Base-by-base conservation (phyloP, 2,888 invertebrate species). In the Tetragnatha montana region DNA sequence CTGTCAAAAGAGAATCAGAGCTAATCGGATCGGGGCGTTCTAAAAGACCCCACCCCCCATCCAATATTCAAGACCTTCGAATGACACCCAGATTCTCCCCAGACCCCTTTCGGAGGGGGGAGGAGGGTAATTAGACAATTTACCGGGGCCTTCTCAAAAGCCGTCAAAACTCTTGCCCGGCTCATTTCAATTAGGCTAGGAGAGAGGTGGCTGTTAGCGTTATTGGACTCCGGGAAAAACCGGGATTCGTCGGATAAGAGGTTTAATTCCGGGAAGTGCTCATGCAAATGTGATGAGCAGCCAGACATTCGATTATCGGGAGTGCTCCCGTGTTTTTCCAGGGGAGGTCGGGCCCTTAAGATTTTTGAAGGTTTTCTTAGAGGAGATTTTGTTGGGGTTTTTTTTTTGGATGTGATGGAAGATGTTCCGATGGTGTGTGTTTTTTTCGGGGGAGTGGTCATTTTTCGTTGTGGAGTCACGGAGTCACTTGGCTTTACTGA, bases 261-360 rank as follows among this genome's bases (percentile, higher is more conserved):
- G 35, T 88, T 88, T 88, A 88, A 88, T 88, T 81, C 82, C 82
- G 87, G 70, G 82, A 88, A 88, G 87, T 88, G 51, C 82, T 76
- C 87, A 88, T 88, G 87, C 87, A 88, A 88, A 88, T 88, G 87
- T 86, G 86, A 86, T 86, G 87, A 88, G 82, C n/a, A 70, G 51
- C 85, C 22, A 50, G 76, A 81, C 50, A 88, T 88, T 88, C 87
- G 87, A 88, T 88, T 88, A 88, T 81, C 70, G 87, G 76, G 82
- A 88, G 87, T 88, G 81, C 81, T 22, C 71, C 12, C 73, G 12
- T 50, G 49, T 19, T 22, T 74, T 35, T 22, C 74, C 47, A 70
- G n/a, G n/a, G n/a, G n/a, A n/a, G n/a, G 47, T 71, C 81, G 50
- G 69, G 7, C 47, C 35, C 35, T 22, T 47, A 22, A 47, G 19